phyloP scores from a whole-genome alignment of 2,113 vertebrate genomes.

The Cynopterus brachyotis region DNA sequence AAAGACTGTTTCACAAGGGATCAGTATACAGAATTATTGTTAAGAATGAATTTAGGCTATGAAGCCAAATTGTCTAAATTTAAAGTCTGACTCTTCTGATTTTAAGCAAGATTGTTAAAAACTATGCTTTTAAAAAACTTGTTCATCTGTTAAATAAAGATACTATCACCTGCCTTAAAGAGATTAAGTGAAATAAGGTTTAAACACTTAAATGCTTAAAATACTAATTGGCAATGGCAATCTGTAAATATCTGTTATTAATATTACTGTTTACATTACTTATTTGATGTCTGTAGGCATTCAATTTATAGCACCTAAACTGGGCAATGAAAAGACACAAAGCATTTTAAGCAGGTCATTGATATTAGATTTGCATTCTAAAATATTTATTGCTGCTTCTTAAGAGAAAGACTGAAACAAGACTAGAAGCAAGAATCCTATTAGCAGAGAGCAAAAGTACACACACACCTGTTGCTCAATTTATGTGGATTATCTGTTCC shows the following conservation, averaged over 20 bases:
- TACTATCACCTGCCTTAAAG: neutral
- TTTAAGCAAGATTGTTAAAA: neutral
- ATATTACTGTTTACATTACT: neutral
- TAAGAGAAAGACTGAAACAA: neutral
- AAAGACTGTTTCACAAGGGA: neutral
- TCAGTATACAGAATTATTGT: neutral
- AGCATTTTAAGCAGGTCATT: neutral
- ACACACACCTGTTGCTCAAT: too few relatives aligned
- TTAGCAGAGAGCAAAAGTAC: neutral
- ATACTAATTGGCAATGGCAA: neutral
- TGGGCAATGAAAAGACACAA: neutral
- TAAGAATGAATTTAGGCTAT: neutral
- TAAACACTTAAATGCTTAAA: neutral
- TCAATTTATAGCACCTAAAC: neutral
- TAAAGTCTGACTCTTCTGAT: neutral
- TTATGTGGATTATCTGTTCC: too few relatives aligned
- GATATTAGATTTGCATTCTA: neutral
- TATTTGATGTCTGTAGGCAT: neutral
- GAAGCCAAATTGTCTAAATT: neutral
- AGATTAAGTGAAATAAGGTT: neutral
- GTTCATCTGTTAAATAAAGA: neutral
- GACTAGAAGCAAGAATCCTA: neutral
- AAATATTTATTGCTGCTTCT: neutral
- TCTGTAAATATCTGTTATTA: neutral
- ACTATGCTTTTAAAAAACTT: neutral